phyloP scores from a whole-genome alignment of 2,797 vertebrate genomes.

The Cuniculus paca region DNA sequence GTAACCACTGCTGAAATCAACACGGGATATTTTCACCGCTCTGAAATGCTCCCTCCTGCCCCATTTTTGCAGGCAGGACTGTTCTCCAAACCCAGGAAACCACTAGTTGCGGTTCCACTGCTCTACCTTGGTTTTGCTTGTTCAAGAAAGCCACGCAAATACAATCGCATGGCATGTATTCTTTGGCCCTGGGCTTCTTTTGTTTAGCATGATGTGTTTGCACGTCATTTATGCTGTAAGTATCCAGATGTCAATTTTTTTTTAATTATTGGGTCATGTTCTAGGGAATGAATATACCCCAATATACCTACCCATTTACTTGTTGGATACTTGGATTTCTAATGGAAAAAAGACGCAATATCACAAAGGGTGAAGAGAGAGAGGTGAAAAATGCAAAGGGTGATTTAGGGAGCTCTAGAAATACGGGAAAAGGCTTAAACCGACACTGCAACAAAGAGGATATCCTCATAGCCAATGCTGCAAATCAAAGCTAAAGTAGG shows the following conservation, averaged over 20 bases:
- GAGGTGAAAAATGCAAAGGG: neutral
- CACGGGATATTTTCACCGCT: neutral
- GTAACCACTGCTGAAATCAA: slow-evolving; percentile 19
- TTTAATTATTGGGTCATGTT: neutral
- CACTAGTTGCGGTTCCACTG: neutral
- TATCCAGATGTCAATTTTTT: neutral
- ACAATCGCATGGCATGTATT: neutral
- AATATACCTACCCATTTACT: neutral
- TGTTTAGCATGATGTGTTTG: neutral
- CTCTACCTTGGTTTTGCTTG: neutral
- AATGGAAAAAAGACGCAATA: neutral
- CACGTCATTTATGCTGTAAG: neutral
- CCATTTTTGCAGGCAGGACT: neutral
- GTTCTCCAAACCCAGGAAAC: neutral
- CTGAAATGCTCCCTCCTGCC: neutral
- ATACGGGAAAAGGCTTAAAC: neutral
- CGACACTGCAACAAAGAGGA: neutral
- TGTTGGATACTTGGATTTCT: neutral
- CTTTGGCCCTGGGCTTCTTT: neutral
- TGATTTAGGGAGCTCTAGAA: slow-evolving; percentile 1
- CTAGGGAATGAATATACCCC: neutral
- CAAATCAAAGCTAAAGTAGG: neutral
- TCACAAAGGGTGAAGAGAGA: neutral
- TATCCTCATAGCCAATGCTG: neutral
- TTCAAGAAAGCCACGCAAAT: neutral